A percentile compares a stretch with the other conserved stretches of the same genome.
phyloP scores from a whole-genome alignment of 2,113 vertebrate species.

The Spheniscus mendiculus region DNA sequence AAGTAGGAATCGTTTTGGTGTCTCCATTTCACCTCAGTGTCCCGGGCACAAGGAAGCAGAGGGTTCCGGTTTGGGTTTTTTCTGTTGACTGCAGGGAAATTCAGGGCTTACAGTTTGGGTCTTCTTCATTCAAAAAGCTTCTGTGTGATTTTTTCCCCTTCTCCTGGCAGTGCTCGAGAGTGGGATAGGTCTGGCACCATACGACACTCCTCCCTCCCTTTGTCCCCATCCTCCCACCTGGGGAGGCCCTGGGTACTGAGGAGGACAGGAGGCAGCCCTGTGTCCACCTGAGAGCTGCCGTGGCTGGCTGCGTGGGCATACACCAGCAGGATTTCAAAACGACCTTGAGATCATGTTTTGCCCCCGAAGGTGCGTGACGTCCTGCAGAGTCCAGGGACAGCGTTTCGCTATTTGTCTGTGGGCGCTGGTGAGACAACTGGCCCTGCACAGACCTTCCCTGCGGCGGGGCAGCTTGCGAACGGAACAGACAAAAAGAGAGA shows the following conservation, averaged over 20 bases:
- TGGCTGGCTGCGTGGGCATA: not conserved
- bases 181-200: not conserved
- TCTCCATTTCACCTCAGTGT: not conserved
- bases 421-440: not conserved
- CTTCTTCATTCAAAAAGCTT: not conserved
- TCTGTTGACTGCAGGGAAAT: not conserved
- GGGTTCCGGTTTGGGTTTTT: not conserved
- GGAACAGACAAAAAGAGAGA: not conserved
- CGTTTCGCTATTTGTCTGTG: not conserved
- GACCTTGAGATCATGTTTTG: not conserved
- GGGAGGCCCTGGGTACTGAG: not conserved
- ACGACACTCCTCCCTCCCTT: not conserved
- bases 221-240: not conserved
- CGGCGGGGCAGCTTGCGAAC: accelerated
- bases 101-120: accelerated
- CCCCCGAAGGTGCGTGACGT: not conserved
- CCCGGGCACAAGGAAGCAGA: not conserved
- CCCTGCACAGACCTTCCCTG: not conserved
- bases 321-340: not conserved
- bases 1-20: not conserved
- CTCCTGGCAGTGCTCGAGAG: not conserved
- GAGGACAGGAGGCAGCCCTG: not conserved
- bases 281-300: not conserved
- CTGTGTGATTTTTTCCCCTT: not conserved
- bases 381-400: not conserved